Evolutionary conservation across 2,797 vertebrate genomes (phyloP).

Genomic region (Pangasius larnaudii): DNA sequence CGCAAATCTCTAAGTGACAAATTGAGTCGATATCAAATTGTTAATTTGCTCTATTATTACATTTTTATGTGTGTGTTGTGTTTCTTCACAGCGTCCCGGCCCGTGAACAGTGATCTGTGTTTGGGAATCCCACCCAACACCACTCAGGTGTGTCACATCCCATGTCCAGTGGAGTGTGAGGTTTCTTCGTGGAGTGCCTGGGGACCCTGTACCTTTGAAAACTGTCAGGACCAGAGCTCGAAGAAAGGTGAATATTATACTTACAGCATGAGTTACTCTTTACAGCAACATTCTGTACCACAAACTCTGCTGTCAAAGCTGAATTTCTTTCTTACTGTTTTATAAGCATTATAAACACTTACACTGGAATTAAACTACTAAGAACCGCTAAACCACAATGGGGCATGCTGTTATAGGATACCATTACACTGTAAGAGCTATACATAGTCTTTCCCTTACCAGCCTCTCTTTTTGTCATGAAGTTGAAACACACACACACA

Average conservation of each 20-base stretch:
- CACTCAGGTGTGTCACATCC: conserved; percentile 90
- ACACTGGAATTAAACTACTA: background rate
- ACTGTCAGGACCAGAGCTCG: conserved; percentile 87
- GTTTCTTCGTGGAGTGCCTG: conserved; percentile 92
- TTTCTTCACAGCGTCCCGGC: conserved; percentile 80
- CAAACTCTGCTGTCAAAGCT: background rate
- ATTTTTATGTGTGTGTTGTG: conserved; percentile 18
- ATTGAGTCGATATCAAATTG: background rate
- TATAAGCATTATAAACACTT: background rate
- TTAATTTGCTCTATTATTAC: background rate
- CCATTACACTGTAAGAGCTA: background rate
- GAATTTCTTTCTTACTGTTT: background rate
- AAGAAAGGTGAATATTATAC: conserved; percentile 84
- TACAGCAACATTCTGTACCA: background rate
- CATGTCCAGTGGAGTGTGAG: conserved; percentile 90
- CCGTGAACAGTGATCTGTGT: conserved; percentile 85
- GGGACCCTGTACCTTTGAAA: conserved; percentile 95
- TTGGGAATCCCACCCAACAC: conserved; percentile 82
- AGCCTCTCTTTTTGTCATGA: no score
- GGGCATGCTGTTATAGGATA: background rate
- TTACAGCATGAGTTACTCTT: background rate
- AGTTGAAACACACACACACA: background rate
- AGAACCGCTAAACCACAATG: background rate
- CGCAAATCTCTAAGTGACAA: background rate
- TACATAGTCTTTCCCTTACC: background rate